These are phyloP conservation scores for Anarrhichthys ocellatus DNA, from an alignment of 2,113 vertebrate genomes.

Conservation along the genomic window DNA sequence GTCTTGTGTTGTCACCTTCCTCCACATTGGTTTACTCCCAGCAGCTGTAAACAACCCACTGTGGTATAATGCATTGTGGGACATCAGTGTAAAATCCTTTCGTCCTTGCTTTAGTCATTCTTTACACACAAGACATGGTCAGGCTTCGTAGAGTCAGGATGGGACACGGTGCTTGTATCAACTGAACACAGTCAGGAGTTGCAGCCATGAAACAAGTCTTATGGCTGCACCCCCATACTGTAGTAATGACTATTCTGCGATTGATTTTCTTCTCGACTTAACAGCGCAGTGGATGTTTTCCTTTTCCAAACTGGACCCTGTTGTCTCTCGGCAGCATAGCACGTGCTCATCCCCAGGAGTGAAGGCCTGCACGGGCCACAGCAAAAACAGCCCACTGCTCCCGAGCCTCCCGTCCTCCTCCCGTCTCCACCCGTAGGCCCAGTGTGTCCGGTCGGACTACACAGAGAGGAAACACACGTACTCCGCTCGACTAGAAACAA, in stretches of 20 bases:
- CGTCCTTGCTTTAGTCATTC: background rate
- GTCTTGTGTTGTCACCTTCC: background rate
- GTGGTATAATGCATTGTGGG: background rate
- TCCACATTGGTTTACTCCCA: background rate
- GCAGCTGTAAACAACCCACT: background rate
- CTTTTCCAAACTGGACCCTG: slow-evolving; percentile 2
- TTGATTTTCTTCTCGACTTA: slow-evolving; percentile 36
- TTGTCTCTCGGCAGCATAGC: slow-evolving; percentile 57
- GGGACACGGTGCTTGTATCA: slow-evolving; percentile 6
- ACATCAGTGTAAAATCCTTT: background rate
- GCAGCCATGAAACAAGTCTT: slow-evolving; percentile 30
- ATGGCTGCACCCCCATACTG: background rate
- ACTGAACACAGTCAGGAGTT: background rate
- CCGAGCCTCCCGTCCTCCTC: slow-evolving; percentile 36
- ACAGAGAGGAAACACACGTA: slow-evolving; percentile 64
- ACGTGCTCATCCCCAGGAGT: slow-evolving; percentile 74
- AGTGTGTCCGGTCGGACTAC: slow-evolving; percentile 57
- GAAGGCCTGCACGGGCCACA: slow-evolving; percentile 53
- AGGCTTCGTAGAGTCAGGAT: background rate
- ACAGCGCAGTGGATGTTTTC: slow-evolving; percentile 56
- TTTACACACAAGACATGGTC: background rate
- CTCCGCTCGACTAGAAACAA: slow-evolving; percentile 67
- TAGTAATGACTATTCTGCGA: slow-evolving; percentile 27
- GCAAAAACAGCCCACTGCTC: slow-evolving; percentile 55
- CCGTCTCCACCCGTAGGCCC: slow-evolving; percentile 40